Percentiles rank a stretch among this genome's conserved stretches.
phyloP scores from a whole-genome alignment of 2,888 invertebrate genomes.

The Gymnoscelis rufifasciata region DNA sequence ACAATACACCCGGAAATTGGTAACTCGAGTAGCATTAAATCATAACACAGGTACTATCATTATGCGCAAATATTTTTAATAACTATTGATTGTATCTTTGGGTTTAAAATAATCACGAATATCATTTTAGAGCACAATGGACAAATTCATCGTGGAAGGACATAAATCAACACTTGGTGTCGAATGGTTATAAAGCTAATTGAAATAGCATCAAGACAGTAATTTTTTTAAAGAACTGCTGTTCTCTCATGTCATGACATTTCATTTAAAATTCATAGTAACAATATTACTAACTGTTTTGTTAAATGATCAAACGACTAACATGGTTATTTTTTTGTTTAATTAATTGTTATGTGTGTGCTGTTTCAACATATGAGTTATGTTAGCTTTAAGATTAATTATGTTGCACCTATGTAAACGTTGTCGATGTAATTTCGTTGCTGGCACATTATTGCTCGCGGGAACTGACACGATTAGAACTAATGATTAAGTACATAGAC shows the following conservation, averaged over 20 bases:
- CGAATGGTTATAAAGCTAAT: conserved; percentile 19
- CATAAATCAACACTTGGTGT: conserved; percentile 21
- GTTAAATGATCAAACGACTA: conserved; percentile 14
- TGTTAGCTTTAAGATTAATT: conserved; percentile 36
- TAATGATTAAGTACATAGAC: too few relatives aligned
- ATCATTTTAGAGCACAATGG: conserved; percentile 22
- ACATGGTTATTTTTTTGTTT: conserved; percentile 16
- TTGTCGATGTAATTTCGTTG: conserved; percentile 29
- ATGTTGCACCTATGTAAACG: conserved; percentile 26
- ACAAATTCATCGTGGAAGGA: conserved; percentile 23
- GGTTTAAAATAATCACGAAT: conserved; percentile 15
- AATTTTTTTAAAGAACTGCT: conserved; percentile 12
- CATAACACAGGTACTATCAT: too few relatives aligned
- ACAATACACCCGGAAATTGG: too few relatives aligned
- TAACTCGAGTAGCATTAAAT: too few relatives aligned
- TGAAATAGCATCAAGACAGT: conserved; percentile 9
- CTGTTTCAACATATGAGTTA: conserved; percentile 12
- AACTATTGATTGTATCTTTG: neutral
- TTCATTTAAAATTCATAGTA: conserved; percentile 10
- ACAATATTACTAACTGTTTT: conserved; percentile 14
- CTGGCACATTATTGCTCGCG: conserved; percentile 21
- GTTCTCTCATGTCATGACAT: conserved; percentile 8
- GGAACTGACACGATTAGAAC: conserved; percentile 9
- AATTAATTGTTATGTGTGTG: conserved; percentile 9
- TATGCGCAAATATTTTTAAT: too few relatives aligned